A percentile compares a stretch with the other conserved stretches of the same genome.
These are phyloP conservation scores for Entelurus aequoreus DNA, from an alignment of 2,113 vertebrate species.

Conservation along the genomic window DNA sequence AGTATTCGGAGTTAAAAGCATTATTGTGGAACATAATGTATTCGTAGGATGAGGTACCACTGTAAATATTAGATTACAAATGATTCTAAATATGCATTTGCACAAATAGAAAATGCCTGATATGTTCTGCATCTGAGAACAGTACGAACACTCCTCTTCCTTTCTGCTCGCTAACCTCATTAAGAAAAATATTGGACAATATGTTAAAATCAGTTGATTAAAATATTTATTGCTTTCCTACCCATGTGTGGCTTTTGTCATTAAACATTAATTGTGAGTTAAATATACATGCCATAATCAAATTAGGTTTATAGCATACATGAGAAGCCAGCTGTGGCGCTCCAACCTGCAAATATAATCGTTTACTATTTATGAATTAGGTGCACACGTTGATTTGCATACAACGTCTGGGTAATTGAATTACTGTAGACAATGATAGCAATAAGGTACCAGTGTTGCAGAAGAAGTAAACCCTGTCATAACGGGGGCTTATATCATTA, in stretches of 20 bases:
- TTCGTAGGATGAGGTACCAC: too few species aligned
- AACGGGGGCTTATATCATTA: conserved; percentile 22
- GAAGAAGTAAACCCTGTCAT: conserved; percentile 32
- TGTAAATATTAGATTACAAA: too few species aligned
- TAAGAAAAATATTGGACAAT: not conserved
- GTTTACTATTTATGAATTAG: conserved; percentile 32
- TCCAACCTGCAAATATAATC: conserved; percentile 30
- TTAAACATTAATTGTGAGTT: conserved; percentile 39
- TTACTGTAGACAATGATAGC: conserved; percentile 37
- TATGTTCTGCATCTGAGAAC: not conserved
- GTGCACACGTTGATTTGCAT: conserved; percentile 35
- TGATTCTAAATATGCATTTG: not conserved
- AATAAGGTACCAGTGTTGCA: conserved; percentile 20
- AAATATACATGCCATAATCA: conserved; percentile 26
- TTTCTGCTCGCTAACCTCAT: not conserved
- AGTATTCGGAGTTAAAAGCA: too few species aligned
- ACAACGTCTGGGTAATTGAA: conserved; percentile 49
- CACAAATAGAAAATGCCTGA: not conserved
- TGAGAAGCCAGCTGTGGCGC: conserved; percentile 17
- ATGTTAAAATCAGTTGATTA: conserved; percentile 1
- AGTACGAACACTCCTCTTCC: too few species aligned
- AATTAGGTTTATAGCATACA: conserved; percentile 10
- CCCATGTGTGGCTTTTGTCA: conserved; percentile 3
- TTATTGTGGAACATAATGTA: too few species aligned
- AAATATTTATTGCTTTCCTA: not conserved